phyloP scores from a whole-genome alignment of 2,113 vertebrate genomes.

The Aegypius monachus region DNA sequence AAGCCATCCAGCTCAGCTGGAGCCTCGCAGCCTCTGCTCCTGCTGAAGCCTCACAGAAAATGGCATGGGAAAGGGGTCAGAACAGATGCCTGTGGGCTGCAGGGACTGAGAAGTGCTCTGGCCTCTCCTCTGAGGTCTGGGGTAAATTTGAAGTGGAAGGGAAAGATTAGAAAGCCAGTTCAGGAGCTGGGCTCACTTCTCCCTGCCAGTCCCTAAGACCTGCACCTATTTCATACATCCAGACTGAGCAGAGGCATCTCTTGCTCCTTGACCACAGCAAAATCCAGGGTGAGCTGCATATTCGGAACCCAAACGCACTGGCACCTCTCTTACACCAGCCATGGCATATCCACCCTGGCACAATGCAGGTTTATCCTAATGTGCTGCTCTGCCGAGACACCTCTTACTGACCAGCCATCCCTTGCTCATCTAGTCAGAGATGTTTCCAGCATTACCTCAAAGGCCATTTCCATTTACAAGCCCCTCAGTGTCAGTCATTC shows the following conservation, averaged over 20 bases:
- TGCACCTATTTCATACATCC: not conserved
- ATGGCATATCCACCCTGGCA: not conserved
- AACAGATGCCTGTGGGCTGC: not conserved
- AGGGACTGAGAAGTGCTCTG: not conserved
- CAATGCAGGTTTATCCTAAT: not conserved
- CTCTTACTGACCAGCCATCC: not conserved
- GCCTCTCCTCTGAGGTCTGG: not conserved
- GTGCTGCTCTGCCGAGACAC: not conserved
- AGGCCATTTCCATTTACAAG: not conserved
- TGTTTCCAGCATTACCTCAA: not conserved
- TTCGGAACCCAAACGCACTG: not conserved
- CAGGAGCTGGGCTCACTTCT: not conserved
- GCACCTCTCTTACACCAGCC: not conserved
- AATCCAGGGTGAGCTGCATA: not conserved
- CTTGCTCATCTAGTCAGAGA: not conserved
- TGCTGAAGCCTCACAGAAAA: not conserved
- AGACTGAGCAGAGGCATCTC: not conserved
- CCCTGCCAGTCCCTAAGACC: not conserved
- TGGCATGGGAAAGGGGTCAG: accelerated
- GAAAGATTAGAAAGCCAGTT: not conserved
- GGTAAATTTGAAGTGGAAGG: not conserved
- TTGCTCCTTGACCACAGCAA: not conserved
- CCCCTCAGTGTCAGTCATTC: not conserved
- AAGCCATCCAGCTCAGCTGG: not conserved
- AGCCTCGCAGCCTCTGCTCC: not conserved